A percentile compares a stretch with the other conserved stretches of the same genome.
phyloP scores from a whole-genome alignment of 1,140 invertebrate species.

The Pseudomyrmex cubaensis region DNA sequence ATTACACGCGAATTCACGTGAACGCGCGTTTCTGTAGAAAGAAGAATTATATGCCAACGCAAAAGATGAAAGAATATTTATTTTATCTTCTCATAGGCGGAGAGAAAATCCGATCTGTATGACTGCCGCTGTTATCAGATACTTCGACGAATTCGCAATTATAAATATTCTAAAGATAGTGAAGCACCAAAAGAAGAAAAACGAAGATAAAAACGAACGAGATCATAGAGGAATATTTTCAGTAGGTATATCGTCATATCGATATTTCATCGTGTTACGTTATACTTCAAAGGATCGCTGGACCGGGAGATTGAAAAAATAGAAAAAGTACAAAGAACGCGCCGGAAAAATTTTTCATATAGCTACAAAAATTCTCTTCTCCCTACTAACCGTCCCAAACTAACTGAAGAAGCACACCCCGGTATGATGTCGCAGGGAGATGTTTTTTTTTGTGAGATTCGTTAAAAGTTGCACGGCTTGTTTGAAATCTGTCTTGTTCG shows the following conservation, averaged over 20 bases:
- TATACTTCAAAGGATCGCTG: too few relatives aligned
- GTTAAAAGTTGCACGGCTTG: constrained; percentile 55
- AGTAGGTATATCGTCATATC: too few relatives aligned
- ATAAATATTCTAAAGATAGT: too few relatives aligned
- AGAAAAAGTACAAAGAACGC: background rate
- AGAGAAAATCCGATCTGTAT: background rate
- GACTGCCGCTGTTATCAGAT: background rate
- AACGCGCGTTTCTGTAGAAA: background rate
- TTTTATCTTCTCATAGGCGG: constrained; percentile 2
- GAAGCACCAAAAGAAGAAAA: too few relatives aligned
- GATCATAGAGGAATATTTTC: too few relatives aligned
- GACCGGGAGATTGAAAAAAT: background rate
- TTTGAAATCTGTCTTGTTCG: constrained; percentile 19
- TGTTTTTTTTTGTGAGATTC: constrained; percentile 27
- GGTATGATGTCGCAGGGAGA: background rate
- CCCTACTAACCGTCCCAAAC: background rate
- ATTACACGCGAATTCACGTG: constrained; percentile 7
- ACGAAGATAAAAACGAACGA: too few relatives aligned
- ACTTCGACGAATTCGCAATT: background rate
- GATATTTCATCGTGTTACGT: too few relatives aligned
- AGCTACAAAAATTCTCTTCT: background rate
- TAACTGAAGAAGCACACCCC: background rate
- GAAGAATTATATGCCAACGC: constrained; percentile 23
- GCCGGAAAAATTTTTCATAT: background rate
- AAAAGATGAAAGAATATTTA: constrained; percentile 11